phyloP scores from a whole-genome alignment of 2,797 vertebrate species.

The Sebastes paucispinis region DNA sequence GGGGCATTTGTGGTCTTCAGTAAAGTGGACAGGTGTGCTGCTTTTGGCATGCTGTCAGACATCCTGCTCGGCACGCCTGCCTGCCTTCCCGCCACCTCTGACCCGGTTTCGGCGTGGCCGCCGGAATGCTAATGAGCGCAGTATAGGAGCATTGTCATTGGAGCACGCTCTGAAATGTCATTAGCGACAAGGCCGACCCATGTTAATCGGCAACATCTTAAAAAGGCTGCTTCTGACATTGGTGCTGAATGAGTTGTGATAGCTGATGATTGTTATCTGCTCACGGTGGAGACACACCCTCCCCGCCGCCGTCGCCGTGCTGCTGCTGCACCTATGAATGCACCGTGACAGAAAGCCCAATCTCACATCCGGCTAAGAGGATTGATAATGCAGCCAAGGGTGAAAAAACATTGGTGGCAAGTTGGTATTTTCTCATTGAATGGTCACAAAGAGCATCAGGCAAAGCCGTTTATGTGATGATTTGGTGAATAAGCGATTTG shows the following conservation, averaged over 20 bases:
- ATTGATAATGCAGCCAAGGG: conserved; percentile 65
- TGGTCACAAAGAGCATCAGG: conserved; percentile 55
- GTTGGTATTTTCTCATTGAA: conserved; percentile 63
- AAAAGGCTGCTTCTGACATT: conserved; percentile 64
- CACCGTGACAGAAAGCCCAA: conserved; percentile 54
- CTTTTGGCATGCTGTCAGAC: conserved; percentile 68
- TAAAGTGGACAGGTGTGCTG: conserved; percentile 64
- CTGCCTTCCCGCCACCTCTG: conserved; percentile 57
- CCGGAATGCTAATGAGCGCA: conserved; percentile 62
- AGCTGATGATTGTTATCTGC: conserved; percentile 64
- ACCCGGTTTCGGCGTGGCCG: conserved; percentile 42
- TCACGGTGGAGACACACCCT: conserved; percentile 1
- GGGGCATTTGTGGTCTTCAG: conserved; percentile 44
- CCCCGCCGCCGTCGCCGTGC: neutral
- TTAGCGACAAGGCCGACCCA: conserved; percentile 58
- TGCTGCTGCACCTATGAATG: conserved; percentile 59
- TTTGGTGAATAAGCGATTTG: conserved; percentile 74
- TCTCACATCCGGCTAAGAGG: conserved; percentile 63
- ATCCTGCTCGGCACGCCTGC: conserved; percentile 49
- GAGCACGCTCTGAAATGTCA: conserved; percentile 63
- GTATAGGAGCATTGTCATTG: conserved; percentile 49
- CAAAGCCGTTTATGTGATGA: conserved; percentile 73
- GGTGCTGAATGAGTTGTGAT: conserved; percentile 55
- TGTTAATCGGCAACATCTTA: conserved; percentile 72
- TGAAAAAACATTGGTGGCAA: conserved; percentile 56